A percentile compares a stretch with the other conserved stretches of the same genome.
Conservation (phyloP, 2,797 vertebrate species). For the Loriculus beryllinus region DNA sequence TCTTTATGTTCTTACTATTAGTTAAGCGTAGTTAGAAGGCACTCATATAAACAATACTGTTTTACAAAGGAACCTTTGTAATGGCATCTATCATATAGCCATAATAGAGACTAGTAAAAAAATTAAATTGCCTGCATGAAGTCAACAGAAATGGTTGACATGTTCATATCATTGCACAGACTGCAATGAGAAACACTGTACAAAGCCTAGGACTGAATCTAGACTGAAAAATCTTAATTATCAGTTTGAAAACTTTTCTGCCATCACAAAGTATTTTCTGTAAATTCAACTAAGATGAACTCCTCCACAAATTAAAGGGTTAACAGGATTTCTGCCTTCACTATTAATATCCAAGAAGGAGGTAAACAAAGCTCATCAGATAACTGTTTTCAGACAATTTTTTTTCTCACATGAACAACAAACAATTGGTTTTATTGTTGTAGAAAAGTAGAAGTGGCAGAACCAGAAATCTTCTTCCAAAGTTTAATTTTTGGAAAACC, state of each 20-base stretch:
- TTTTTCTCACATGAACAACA: constrained; percentile 9
- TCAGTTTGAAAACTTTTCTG: not conserved
- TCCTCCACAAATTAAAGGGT: not conserved
- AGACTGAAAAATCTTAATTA: not conserved
- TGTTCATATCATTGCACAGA: not conserved
- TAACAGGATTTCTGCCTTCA: constrained; percentile 21
- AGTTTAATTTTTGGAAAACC: not conserved
- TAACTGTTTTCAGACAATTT: constrained; percentile 32
- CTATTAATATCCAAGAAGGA: not conserved
- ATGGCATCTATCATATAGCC: not conserved
- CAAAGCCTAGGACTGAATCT: not conserved
- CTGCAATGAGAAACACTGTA: not conserved
- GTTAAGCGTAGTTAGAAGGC: not conserved
- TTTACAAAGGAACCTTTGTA: not conserved
- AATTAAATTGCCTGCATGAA: not conserved
- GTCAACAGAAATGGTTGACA: not conserved
- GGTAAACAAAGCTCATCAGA: constrained; percentile 38
- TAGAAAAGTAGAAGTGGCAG: not conserved
- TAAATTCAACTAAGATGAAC: not conserved
- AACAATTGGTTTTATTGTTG: not conserved
- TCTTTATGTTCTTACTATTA: not conserved
- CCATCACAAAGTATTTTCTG: not conserved
- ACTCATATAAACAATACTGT: not conserved
- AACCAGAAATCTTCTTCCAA: not conserved
- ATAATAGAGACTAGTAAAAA: not conserved